phyloP scores from a whole-genome alignment of 2,797 vertebrate genomes.

The Huso huso region DNA sequence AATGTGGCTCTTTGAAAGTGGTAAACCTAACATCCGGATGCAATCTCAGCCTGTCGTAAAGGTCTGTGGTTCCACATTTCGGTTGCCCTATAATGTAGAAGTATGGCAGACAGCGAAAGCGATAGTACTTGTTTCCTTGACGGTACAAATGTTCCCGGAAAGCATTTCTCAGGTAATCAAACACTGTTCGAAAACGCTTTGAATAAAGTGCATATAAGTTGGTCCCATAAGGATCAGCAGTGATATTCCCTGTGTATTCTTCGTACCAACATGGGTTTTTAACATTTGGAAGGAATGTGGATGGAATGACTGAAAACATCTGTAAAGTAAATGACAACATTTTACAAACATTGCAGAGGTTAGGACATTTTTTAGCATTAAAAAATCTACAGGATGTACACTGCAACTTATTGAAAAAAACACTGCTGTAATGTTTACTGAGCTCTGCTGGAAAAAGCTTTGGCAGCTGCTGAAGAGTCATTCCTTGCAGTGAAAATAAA shows the following conservation, averaged over 20 bases:
- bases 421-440: neutral
- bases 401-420: neutral
- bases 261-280: conserved; percentile 92
- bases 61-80: conserved; percentile 89
- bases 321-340: conserved; percentile 39
- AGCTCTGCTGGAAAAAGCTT: no score
- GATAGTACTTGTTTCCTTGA: conserved; percentile 54
- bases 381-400: neutral
- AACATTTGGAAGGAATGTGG: conserved; percentile 65
- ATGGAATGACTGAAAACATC: conserved; percentile 83
- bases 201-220: conserved; percentile 74
- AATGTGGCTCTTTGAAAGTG: conserved; percentile 87
- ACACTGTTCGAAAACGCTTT: conserved; percentile 66
- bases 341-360: conserved; percentile 15
- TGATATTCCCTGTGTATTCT: conserved; percentile 54
- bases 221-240: conserved; percentile 62
- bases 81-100: conserved; percentile 95
- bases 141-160: conserved; percentile 70
- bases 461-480: no score
- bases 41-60: conserved; percentile 76
- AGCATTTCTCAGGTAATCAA: conserved; percentile 60
- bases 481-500: no score
- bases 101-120: conserved; percentile 81
- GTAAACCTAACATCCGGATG: conserved; percentile 82
- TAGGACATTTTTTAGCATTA: conserved; percentile 15